phyloP scores from a whole-genome alignment of 30 jellyfish, hydroid and myxozoan genomes.

The Hydra vulgaris region DNA sequence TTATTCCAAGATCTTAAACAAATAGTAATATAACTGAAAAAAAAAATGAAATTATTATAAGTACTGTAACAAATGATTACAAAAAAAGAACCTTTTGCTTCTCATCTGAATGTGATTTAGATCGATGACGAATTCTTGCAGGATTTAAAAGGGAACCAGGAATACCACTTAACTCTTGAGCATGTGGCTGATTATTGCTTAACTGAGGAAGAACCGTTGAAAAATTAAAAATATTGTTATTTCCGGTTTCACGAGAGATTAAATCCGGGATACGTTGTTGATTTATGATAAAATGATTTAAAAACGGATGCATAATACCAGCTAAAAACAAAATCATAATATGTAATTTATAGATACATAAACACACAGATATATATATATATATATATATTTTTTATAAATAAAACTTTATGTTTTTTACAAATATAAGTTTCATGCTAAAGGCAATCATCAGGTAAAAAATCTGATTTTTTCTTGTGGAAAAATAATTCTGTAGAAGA shows the following conservation, averaged over 20 bases:
- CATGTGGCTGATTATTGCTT: slow-evolving; percentile 24
- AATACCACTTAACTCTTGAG: slow-evolving; percentile 37
- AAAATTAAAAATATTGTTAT: slow-evolving; percentile 11
- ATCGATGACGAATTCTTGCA: slow-evolving; percentile 49
- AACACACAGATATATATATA: too few species aligned
- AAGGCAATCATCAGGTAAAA: too few species aligned
- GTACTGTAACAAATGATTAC: background rate
- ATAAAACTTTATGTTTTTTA: too few species aligned
- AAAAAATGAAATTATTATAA: background rate
- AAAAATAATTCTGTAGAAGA: too few species aligned
- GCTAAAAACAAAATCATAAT: slow-evolving; percentile 10
- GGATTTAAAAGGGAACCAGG: slow-evolving; percentile 45
- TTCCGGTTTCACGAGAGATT: slow-evolving; percentile 12
- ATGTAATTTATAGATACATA: too few species aligned
- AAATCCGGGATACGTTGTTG: slow-evolving; percentile 17
- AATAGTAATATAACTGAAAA: too few species aligned
- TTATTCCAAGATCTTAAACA: too few species aligned
- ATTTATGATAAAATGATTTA: background rate
- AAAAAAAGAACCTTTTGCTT: slow-evolving; percentile 17
- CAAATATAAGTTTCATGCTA: too few species aligned
- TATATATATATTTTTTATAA: too few species aligned
- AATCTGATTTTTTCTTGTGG: too few species aligned
- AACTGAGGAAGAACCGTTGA: slow-evolving; percentile 34
- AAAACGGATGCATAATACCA: slow-evolving; percentile 22
- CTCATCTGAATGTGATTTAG: slow-evolving; percentile 80